Evolutionary conservation across 2,888 invertebrate genomes (phyloP).

Genomic region (Entomobrya multifasciata): DNA sequence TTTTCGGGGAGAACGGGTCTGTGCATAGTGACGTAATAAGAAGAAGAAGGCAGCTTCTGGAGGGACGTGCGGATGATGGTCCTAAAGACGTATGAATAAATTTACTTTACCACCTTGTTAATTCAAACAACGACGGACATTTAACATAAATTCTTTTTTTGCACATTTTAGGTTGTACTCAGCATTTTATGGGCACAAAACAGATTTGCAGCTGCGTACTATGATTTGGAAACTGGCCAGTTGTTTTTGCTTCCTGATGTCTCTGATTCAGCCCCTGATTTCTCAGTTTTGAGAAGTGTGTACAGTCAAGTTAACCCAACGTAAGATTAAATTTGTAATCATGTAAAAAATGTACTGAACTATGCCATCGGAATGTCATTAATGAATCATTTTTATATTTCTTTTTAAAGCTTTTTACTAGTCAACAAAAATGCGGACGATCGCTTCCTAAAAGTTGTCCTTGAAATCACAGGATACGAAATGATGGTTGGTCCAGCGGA

Average conservation of each 20-base stretch:
- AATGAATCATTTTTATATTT: not conserved
- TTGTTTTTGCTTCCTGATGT: conserved; percentile 87
- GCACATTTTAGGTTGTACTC: conserved; percentile 84
- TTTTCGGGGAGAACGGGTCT: conserved; percentile 54
- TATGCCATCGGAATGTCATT: no score
- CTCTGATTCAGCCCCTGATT: conserved; percentile 85
- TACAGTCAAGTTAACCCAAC: conserved; percentile 85
- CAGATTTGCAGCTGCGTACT: conserved; percentile 88
- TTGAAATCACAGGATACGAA: conserved; percentile 65
- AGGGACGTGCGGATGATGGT: conserved; percentile 47
- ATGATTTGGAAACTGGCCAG: conserved; percentile 85
- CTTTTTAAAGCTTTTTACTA: conserved; percentile 60
- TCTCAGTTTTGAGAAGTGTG: conserved; percentile 84
- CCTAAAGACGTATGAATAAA: conserved; percentile 43
- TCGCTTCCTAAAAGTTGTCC: conserved; percentile 48
- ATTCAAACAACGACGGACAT: not conserved
- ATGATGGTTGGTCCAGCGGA: not conserved
- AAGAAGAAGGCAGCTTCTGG: conserved; percentile 43
- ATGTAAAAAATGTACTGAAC: conserved; percentile 59
- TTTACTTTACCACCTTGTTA: not conserved
- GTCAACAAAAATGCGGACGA: conserved; percentile 72
- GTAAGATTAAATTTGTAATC: no score
- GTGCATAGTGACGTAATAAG: conserved; percentile 51
- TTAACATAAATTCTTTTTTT: conserved; percentile 59
- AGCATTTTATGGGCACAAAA: conserved; percentile 86